Conservation (phyloP, 2,797 vertebrate genomes). For the Poecilia wingei region DNA sequence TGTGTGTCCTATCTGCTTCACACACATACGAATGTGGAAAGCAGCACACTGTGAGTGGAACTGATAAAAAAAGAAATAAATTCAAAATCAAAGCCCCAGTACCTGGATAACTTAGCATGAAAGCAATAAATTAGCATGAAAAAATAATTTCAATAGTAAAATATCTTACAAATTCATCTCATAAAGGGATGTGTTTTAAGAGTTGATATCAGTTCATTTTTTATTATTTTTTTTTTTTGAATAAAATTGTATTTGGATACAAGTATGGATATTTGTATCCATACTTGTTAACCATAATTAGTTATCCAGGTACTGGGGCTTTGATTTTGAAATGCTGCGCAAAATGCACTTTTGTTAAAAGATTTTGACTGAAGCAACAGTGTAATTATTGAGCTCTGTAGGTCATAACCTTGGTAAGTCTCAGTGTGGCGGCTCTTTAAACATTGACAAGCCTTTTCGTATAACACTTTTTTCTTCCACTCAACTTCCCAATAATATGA, state of each 20-base stretch:
- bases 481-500: not conserved
- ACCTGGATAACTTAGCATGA: too few relatives aligned
- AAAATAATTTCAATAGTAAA: not conserved
- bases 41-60: not conserved
- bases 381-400: not conserved
- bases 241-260: too few relatives aligned
- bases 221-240: accelerated
- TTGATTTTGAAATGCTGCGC: not conserved
- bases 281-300: not conserved
- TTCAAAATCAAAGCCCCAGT: too few relatives aligned
- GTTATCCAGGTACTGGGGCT: not conserved
- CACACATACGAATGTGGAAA: not conserved
- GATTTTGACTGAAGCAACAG: not conserved
- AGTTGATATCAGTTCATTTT: too few relatives aligned
- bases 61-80: not conserved
- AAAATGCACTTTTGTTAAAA: not conserved
- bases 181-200: too few relatives aligned
- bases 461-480: not conserved
- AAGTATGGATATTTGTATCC: too few relatives aligned
- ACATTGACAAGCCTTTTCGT: not conserved
- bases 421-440: not conserved
- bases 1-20: constrained; percentile 13
- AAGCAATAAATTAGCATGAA: not conserved
- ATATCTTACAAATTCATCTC: not conserved
- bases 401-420: not conserved